Evolutionary conservation across 2,797 vertebrate species (phyloP).

Genomic region (Pterois miles): DNA sequence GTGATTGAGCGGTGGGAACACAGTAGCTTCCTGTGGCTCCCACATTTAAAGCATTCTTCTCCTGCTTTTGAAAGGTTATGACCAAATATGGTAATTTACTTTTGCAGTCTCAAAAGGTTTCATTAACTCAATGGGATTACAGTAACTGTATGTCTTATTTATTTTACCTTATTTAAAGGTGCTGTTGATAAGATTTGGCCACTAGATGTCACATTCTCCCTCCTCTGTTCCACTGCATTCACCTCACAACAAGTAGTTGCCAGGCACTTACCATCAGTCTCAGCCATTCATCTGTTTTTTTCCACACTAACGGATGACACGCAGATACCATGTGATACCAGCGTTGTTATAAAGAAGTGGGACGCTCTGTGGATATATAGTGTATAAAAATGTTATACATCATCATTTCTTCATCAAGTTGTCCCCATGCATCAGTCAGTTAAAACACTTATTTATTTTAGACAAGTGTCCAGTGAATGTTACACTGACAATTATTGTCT

Average conservation of each 20-base stretch:
- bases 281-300: too few species aligned
- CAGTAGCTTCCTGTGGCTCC: neutral
- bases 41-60: constrained; percentile 24
- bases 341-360: too few species aligned
- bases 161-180: neutral
- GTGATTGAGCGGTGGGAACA: constrained; percentile 23
- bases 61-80: constrained; percentile 18
- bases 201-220: too few species aligned
- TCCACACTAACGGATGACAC: too few species aligned
- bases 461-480: neutral
- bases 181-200: too few species aligned
- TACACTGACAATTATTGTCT: neutral
- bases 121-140: neutral
- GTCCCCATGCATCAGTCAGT: neutral
- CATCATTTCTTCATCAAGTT: too few species aligned
- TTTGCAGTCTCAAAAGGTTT: neutral
- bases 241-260: too few species aligned
- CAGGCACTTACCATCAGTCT: too few species aligned
- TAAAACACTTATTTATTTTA: neutral
- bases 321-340: too few species aligned
- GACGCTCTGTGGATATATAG: too few species aligned
- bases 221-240: too few species aligned
- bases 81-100: constrained; percentile 9
- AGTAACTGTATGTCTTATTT: neutral
- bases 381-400: too few species aligned